phyloP scores from a whole-genome alignment of 2,797 vertebrate species.

The Manis pentadactyla region DNA sequence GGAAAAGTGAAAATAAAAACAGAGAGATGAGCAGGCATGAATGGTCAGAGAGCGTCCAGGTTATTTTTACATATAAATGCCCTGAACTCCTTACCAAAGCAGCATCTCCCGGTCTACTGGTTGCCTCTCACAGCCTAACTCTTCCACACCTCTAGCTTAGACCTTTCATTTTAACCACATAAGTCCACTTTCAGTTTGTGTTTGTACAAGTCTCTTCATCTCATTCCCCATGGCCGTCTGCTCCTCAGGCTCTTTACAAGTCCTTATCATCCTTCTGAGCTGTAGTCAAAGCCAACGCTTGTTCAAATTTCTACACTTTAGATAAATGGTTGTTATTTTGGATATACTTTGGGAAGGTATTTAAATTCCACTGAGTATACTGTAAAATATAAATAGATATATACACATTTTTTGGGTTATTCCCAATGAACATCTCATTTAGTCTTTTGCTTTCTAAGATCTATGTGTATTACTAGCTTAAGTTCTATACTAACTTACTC shows the following conservation, averaged over 20 bases:
- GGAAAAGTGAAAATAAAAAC: not conserved
- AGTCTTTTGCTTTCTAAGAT: not conserved
- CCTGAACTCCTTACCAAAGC: not conserved
- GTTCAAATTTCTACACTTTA: not conserved
- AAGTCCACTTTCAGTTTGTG: not conserved
- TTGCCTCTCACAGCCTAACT: fast-evolving
- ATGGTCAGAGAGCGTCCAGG: not conserved
- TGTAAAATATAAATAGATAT: not conserved
- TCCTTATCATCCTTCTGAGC: not conserved
- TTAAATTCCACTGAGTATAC: not conserved
- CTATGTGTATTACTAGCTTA: not conserved
- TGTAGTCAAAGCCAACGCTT: not conserved
- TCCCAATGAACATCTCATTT: not conserved
- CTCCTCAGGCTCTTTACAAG: not conserved
- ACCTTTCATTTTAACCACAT: not conserved
- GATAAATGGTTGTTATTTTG: not conserved
- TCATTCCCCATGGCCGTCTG: not conserved
- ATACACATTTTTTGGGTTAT: not conserved
- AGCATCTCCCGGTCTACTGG: not conserved
- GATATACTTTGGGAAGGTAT: not conserved
- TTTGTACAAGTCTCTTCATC: not conserved
- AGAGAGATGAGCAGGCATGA: not conserved
- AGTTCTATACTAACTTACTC: not conserved
- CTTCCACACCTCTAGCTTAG: fast-evolving
- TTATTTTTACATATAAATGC: too few species aligned